Evolutionary conservation across 2,797 vertebrate genomes (phyloP), one percentile per base, ranked within the genome.

Genomic region (Phrynocephalus forsythii): DNA sequence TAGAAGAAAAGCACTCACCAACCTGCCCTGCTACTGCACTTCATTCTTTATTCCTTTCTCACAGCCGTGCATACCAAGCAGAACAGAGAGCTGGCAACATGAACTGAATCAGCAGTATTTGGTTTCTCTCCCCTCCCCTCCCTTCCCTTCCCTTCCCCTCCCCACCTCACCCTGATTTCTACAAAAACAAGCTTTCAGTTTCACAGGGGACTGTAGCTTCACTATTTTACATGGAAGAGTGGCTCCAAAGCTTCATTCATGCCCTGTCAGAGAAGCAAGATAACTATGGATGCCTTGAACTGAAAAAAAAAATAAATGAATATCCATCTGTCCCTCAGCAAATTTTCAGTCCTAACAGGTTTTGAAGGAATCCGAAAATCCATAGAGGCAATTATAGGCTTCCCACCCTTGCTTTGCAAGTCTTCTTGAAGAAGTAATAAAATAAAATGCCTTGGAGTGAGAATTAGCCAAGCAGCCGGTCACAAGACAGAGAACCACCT

Each of bases 151-250:
- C 90, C 52, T 88, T 94, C 72, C 90, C 89, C 33, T n/a, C 68
- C 56, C 68, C 48, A n/a, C 82, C 68, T 72, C 72, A 81, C 83
- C 83, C 79, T 79, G 76, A 82, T 82, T 90, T 94, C 85, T 93
- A 94, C 92, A 94, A 94, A 94, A 94, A 94, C 90, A 83, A 0
- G 91, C 94, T 95, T 92, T 95, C 92, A 94, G 91, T 92, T 94
- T 94, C 91, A 89, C 88, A 69, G 2, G 16, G 63, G 83, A 94
- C 94, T 95, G 88, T 92, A 91, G 86, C 87, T 88, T 90, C 73
- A 78, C 93, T 94, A 95, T 95, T 44, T 91, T 92, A 33, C 66
- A 79, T 89, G 77, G 92, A 91, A 95, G 91, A 95, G 90, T 92
- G 89, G 89, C 90, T 88, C 92, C 75, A 90, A 89, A 93, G 94